Evolutionary conservation across 2,888 invertebrate genomes (phyloP).

Genomic region (Morpho achilles): DNA sequence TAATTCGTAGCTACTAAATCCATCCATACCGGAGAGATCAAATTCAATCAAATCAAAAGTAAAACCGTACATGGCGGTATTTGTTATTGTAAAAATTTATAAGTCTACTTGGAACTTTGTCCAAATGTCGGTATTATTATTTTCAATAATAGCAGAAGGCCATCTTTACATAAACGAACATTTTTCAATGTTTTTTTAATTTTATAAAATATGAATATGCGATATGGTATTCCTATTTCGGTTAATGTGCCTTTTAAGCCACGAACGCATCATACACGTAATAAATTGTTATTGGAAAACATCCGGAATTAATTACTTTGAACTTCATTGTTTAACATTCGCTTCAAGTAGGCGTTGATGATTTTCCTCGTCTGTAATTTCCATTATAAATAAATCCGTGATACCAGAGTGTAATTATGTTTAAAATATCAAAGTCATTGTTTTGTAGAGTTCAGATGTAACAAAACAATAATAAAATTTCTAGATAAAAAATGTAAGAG

Average conservation of each 20-base stretch:
- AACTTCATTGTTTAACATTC: constrained; percentile 3
- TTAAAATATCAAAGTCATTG: constrained; percentile 3
- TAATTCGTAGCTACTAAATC: too few species aligned
- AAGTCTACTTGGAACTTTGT: too few species aligned
- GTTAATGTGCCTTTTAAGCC: constrained; percentile 27
- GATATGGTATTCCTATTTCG: constrained; percentile 2
- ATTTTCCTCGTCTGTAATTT: constrained; percentile 2
- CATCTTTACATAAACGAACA: too few species aligned
- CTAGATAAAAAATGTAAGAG: too few species aligned
- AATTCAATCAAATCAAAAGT: too few species aligned
- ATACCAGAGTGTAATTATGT: not conserved
- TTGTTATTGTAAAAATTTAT: too few species aligned
- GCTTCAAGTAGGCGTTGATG: not conserved
- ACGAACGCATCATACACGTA: constrained; percentile 27
- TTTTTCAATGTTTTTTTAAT: not conserved
- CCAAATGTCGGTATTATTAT: too few species aligned
- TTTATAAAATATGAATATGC: not conserved
- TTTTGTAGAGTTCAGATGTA: not conserved
- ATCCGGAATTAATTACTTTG: constrained; percentile 22
- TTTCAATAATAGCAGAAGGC: too few species aligned
- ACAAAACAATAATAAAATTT: too few species aligned
- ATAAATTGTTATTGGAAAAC: constrained; percentile 33
- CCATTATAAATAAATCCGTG: not conserved
- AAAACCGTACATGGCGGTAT: too few species aligned
- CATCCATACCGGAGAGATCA: too few species aligned